phyloP scores from a whole-genome alignment of 2,797 vertebrate species.

The Anolis apletophallus region DNA sequence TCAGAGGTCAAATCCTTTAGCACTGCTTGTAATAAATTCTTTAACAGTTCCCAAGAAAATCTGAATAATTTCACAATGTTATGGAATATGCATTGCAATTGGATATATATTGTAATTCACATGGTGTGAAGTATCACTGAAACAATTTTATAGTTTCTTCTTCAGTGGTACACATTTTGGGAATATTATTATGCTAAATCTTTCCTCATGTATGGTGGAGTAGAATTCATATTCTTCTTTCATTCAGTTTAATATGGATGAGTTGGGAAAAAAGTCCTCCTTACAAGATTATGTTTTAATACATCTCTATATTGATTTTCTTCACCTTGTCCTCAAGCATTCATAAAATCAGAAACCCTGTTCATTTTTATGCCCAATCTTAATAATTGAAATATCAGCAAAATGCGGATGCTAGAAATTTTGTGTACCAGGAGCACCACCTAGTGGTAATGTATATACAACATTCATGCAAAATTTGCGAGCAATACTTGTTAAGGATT shows the following conservation, averaged over 20 bases:
- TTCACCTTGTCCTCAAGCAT: slow-evolving; percentile 2
- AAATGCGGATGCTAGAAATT: fast-evolving
- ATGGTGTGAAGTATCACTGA: neutral
- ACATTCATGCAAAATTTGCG: neutral
- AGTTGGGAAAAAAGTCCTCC: neutral
- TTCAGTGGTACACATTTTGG: neutral
- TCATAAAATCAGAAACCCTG: neutral
- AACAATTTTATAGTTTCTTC: neutral
- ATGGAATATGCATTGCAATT: neutral
- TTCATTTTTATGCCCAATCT: neutral
- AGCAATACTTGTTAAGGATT: neutral
- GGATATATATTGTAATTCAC: neutral
- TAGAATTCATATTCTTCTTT: neutral
- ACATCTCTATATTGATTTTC: neutral
- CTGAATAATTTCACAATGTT: neutral
- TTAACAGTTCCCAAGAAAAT: neutral
- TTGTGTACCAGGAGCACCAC: slow-evolving; percentile 46
- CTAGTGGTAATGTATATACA: slow-evolving; percentile 61
- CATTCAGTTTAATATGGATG: neutral
- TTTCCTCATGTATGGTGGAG: neutral
- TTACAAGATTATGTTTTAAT: neutral
- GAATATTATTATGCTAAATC: neutral
- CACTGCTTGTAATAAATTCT: neutral
- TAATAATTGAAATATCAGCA: fast-evolving
- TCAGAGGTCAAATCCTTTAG: neutral